Base-by-base conservation (phyloP, 2,888 invertebrate genomes). In the Sepioteuthis lessoniana region DNA sequence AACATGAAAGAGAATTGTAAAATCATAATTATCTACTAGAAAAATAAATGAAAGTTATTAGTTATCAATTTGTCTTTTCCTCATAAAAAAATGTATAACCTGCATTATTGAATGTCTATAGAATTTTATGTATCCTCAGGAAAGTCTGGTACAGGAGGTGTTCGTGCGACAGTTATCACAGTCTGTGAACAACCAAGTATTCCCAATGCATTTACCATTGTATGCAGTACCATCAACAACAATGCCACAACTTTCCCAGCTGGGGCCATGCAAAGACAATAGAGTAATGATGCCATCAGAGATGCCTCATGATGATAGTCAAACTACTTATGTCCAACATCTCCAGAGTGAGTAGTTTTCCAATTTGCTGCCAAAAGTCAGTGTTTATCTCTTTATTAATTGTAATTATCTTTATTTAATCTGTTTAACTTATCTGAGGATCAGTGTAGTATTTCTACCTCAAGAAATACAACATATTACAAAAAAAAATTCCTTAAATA, bases 251-350 rank as follows among this genome's bases (percentile, higher is more conserved):
- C 98, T 91, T 97, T 98, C 94, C 97, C 98, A 38, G 97, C 98
- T 93, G 98, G 98, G 31, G 98, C 98, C 98, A 97, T 98, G 98
- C 25, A 97, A 98, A 94, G 97, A 95, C 93, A 95, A 96, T 94
- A 95, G 95, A 19, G 92, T 94, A n/a, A 93, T 94, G 93, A 94
- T 94, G 37, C 94, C 95, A n/a, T 94, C 94, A 90, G 50, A 94
- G 93, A 94, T 94, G 94, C 93, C 93, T 90, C 93, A 95, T 19
- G 96, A 96, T 25, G 96, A 96, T 93, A 95, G 95, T 76, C 96
- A 96, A 94, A 96, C 95, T 94, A 96, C 95, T 94, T 96, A 96
- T 94, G 96, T 96, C 47, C 96, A 96, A 94, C 96, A 96, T 94
- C 95, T 96, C 76, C 96, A 96, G 94, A 96, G 96, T 96, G 95